These are phyloP conservation scores for Brachyhypopomus gauderio DNA, from an alignment of 2,113 vertebrate genomes.

Conservation along the genomic window DNA sequence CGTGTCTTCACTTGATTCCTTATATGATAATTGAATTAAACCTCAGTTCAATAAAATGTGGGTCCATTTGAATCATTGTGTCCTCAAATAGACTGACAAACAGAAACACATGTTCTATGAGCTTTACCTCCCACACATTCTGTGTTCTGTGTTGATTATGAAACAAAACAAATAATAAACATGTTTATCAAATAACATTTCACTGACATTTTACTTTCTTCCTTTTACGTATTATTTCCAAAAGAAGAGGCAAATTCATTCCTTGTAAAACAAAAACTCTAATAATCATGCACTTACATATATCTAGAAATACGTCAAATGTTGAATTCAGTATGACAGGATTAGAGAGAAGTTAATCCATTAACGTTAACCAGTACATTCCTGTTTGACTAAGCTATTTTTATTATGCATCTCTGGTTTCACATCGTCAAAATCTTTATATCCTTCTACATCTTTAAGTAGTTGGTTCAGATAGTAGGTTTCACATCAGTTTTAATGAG, in stretches of 20 bases:
- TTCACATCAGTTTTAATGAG: background rate
- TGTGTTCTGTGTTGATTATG: background rate
- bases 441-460: background rate
- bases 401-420: too few species aligned
- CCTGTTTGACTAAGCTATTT: background rate
- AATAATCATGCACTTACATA: constrained; percentile 13
- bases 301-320: constrained; percentile 22
- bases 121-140: background rate
- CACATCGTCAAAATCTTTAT: background rate
- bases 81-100: constrained; percentile 29
- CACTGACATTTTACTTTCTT: background rate
- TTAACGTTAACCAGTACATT: background rate
- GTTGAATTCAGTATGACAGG: background rate
- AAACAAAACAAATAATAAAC: too few species aligned
- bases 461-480: background rate
- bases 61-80: constrained; percentile 39
- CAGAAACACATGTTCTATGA: constrained; percentile 19
- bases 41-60: constrained; percentile 31
- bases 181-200: background rate
- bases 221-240: background rate
- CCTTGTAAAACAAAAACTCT: constrained; percentile 18
- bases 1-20: constrained; percentile 23
- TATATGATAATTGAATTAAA: constrained; percentile 16
- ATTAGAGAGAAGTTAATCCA: background rate
- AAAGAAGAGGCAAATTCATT: constrained; percentile 4